Evolutionary conservation across 1,140 invertebrate species (phyloP).

Genomic region (Drosophila fuyamai): DNA sequence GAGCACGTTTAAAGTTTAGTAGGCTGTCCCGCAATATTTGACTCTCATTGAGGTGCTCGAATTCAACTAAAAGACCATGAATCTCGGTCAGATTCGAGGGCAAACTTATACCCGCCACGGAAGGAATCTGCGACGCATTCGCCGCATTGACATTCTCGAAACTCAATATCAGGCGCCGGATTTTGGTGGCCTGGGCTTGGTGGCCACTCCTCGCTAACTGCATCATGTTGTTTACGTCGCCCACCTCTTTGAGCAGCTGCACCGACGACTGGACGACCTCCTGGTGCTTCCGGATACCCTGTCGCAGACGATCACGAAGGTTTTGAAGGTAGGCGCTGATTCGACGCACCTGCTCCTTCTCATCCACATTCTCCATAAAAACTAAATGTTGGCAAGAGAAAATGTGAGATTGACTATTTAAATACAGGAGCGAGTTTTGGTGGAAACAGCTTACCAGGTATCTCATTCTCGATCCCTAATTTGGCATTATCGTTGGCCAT

Average conservation of each 20-base stretch:
- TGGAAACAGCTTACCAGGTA: conserved; percentile 13
- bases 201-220: conserved; percentile 1
- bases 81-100: conserved; percentile 30
- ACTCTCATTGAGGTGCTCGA: conserved; percentile 57
- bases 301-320: conserved; percentile 39
- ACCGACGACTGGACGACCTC: conserved; percentile 48
- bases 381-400: background rate
- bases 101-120: conserved; percentile 1
- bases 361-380: conserved; percentile 5
- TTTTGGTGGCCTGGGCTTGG: conserved; percentile 30
- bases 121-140: background rate
- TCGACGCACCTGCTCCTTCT: conserved; percentile 26
- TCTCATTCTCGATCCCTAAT: background rate
- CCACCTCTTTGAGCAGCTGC: conserved; percentile 57
- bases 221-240: conserved; percentile 41
- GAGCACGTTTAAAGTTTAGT: conserved; percentile 52
- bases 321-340: conserved; percentile 53
- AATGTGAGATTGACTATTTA: too few species aligned
- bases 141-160: conserved; percentile 44
- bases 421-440: too few species aligned
- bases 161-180: conserved; percentile 61
- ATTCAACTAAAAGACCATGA: conserved; percentile 45
- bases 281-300: conserved; percentile 33
- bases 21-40: conserved; percentile 55
- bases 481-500: background rate